A percentile compares a stretch with the other conserved stretches of the same genome.
phyloP scores from a whole-genome alignment of 2,888 invertebrate species.

The Alentia gelatinosa region DNA sequence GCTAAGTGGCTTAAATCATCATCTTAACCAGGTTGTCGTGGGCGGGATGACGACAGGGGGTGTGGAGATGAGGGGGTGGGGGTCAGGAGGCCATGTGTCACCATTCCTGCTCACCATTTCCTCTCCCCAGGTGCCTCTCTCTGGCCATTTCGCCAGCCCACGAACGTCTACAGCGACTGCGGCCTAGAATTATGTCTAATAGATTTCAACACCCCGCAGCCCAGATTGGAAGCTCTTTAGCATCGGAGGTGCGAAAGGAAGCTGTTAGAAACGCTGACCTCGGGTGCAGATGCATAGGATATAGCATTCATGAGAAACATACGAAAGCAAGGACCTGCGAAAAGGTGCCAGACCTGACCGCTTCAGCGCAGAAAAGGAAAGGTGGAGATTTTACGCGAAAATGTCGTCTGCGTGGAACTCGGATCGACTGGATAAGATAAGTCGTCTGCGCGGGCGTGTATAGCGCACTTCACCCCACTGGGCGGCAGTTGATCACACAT shows the following conservation, averaged over 20 bases:
- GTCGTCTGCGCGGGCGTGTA: background rate
- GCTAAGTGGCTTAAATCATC: slow-evolving; percentile 49
- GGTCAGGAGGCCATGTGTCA: background rate
- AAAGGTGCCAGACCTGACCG: background rate
- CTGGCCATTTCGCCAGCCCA: background rate
- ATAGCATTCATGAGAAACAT: background rate
- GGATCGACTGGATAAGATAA: background rate
- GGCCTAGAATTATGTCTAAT: slow-evolving; percentile 38
- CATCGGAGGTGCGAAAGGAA: background rate
- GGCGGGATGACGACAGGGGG: background rate
- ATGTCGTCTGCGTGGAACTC: background rate
- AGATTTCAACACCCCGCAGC: slow-evolving; percentile 45
- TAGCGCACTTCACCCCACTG: background rate
- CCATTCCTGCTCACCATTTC: background rate
- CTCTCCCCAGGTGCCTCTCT: background rate
- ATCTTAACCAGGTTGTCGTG: slow-evolving; percentile 29
- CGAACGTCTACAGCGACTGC: background rate
- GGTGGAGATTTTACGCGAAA: background rate
- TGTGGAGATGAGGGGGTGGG: background rate
- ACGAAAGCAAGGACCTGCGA: background rate
- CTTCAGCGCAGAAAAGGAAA: background rate
- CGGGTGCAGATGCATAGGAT: slow-evolving; percentile 3
- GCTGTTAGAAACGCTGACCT: background rate
- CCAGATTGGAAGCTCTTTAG: slow-evolving; percentile 13
- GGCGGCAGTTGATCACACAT: slow-evolving; percentile 52